phyloP scores from a whole-genome alignment of 64 coral and sea anemone genomes.

The Pachyseris speciosa region DNA sequence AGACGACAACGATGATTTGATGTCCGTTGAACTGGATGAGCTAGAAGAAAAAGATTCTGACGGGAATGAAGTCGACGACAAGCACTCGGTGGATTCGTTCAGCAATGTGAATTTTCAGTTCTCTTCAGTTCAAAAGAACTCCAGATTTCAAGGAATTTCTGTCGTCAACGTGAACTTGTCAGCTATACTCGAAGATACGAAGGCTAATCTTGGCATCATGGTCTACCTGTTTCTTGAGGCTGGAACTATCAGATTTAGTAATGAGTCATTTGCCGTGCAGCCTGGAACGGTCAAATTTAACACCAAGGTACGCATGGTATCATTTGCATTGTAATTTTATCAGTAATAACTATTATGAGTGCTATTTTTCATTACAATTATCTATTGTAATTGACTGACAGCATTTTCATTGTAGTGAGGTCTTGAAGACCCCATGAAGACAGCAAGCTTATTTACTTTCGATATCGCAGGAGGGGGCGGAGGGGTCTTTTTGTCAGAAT shows the following conservation, averaged over 20 bases:
- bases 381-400: too few species aligned
- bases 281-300: constrained; percentile 36
- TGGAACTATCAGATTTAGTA: constrained; percentile 1
- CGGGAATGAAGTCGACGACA: constrained; percentile 39
- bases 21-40: constrained; percentile 6
- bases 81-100: constrained; percentile 43
- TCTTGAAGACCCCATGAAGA: too few species aligned
- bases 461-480: too few species aligned
- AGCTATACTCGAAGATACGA: neutral
- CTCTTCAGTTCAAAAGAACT: neutral
- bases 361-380: too few species aligned
- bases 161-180: constrained; percentile 13
- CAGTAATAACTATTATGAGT: too few species aligned
- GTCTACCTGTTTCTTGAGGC: constrained; percentile 19
- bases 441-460: too few species aligned
- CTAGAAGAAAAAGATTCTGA: constrained; percentile 36
- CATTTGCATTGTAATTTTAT: too few species aligned
- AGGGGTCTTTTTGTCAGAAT: too few species aligned
- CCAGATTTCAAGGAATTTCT: neutral
- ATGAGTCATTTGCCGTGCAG: constrained; percentile 13
- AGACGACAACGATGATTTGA: neutral
- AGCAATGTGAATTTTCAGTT: neutral
- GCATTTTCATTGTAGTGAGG: too few species aligned
- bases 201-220: constrained; percentile 15
- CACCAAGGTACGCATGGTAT: constrained; percentile 32